Evolutionary conservation across 1,140 invertebrate species (phyloP).

Genomic region (Physella acuta): DNA sequence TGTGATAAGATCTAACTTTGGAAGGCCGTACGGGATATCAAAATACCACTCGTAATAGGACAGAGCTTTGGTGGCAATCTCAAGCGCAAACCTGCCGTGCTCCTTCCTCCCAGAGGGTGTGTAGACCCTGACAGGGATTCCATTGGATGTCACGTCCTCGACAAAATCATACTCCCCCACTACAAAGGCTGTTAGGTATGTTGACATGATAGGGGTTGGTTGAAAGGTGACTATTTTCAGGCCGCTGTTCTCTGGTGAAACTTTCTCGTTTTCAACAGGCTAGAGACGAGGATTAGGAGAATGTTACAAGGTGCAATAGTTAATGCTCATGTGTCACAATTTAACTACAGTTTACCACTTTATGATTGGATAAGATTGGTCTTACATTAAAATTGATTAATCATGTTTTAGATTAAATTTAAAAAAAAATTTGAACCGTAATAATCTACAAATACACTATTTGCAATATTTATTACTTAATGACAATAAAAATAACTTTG

Average conservation of each 20-base stretch:
- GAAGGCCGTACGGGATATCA: constrained; percentile 89
- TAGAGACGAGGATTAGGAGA: too few relatives aligned
- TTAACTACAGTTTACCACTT: too few relatives aligned
- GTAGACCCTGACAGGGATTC: constrained; percentile 84
- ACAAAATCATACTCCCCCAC: constrained; percentile 94
- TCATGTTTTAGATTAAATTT: too few relatives aligned
- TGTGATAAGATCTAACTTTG: constrained; percentile 93
- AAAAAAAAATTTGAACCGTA: too few relatives aligned
- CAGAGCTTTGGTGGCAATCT: constrained; percentile 68
- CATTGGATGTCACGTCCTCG: constrained; percentile 69
- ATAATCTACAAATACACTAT: too few relatives aligned
- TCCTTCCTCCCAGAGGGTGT: constrained; percentile 88
- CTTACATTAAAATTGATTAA: too few relatives aligned
- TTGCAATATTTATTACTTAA: too few relatives aligned
- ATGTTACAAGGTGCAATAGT: too few relatives aligned
- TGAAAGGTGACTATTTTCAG: constrained; percentile 75
- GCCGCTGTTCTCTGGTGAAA: constrained; percentile 39
- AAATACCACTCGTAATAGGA: constrained; percentile 94
- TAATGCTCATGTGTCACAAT: too few relatives aligned
- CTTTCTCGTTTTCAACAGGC: background rate
- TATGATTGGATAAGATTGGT: too few relatives aligned
- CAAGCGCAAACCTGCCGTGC: constrained; percentile 87
- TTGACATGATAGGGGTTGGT: constrained; percentile 91
- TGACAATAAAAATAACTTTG: too few relatives aligned
- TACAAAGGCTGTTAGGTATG: constrained; percentile 89